Conservation (phyloP, 2,888 invertebrate species). For the Cistogaster globosa region DNA sequence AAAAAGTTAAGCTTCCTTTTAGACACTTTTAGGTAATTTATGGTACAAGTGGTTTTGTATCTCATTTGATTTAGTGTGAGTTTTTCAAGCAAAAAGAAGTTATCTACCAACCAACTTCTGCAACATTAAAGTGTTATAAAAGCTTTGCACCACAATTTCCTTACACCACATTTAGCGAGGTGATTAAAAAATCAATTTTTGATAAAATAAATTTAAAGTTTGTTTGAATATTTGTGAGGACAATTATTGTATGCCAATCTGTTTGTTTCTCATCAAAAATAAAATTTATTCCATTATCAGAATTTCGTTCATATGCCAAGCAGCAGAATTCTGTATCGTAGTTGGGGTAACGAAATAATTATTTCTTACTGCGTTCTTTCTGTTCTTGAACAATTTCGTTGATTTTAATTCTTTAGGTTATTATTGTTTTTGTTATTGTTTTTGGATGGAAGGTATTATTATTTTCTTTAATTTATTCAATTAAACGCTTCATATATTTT, state of each 20-base stretch:
- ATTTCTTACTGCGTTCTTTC: background rate
- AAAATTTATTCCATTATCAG: constrained; percentile 37
- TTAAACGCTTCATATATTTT: constrained; percentile 82
- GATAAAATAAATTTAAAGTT: constrained; percentile 60
- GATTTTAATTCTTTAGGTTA: constrained; percentile 66
- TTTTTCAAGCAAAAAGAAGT: constrained; percentile 13
- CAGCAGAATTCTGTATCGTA: background rate
- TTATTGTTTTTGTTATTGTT: constrained; percentile 45
- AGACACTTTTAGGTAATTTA: constrained; percentile 66
- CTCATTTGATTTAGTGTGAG: constrained; percentile 57
- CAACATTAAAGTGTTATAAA: constrained; percentile 7
- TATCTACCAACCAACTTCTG: constrained; percentile 8
- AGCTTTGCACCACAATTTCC: background rate
- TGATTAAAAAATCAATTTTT: constrained; percentile 68
- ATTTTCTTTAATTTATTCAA: constrained; percentile 82
- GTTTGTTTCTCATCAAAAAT: constrained; percentile 62
- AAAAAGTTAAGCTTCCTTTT: constrained; percentile 65
- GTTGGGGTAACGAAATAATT: constrained; percentile 19
- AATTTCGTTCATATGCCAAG: background rate
- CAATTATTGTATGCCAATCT: constrained; percentile 45
- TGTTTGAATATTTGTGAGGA: constrained; percentile 39
- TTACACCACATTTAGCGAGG: constrained; percentile 50
- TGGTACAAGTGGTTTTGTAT: constrained; percentile 65
- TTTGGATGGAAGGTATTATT: constrained; percentile 73
- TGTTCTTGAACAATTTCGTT: constrained; percentile 51